phyloP scores from a whole-genome alignment of 1,140 invertebrate genomes.

The Bursaphelenchus mucronatus region DNA sequence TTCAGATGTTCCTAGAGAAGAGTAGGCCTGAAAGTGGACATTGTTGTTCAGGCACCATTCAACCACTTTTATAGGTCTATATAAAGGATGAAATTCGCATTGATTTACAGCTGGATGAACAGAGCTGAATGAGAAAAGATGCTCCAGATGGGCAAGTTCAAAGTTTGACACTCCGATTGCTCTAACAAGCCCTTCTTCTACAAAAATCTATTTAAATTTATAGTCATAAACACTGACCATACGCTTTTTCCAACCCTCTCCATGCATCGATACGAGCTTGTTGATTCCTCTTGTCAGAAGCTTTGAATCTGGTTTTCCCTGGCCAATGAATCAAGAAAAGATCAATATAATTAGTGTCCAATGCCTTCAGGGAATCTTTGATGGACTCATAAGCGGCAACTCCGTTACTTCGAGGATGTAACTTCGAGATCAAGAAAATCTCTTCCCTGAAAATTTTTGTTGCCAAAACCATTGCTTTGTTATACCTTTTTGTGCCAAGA shows the following conservation, averaged over 20 bases:
- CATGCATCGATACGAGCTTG: slow-evolving; percentile 25
- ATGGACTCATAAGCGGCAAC: neutral
- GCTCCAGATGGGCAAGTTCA: slow-evolving; percentile 69
- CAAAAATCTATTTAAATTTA: slow-evolving; percentile 2
- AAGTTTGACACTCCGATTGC: slow-evolving; percentile 81
- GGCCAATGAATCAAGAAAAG: slow-evolving; percentile 36
- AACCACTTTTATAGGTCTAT: slow-evolving; percentile 57
- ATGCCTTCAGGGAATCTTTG: neutral
- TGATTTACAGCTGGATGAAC: slow-evolving; percentile 75
- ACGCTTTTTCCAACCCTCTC: slow-evolving; percentile 22
- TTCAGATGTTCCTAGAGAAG: slow-evolving; percentile 31
- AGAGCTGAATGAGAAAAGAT: slow-evolving; percentile 67
- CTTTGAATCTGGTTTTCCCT: slow-evolving; percentile 20
- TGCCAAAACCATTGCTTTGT: neutral
- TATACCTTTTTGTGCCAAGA: neutral
- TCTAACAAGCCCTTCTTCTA: slow-evolving; percentile 62
- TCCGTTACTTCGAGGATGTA: slow-evolving; percentile 11
- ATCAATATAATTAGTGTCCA: slow-evolving; percentile 13
- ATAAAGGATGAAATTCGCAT: slow-evolving; percentile 62
- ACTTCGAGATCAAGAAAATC: slow-evolving; percentile 15
- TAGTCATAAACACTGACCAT: slow-evolving; percentile 9
- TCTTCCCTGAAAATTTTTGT: neutral
- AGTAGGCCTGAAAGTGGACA: slow-evolving; percentile 54
- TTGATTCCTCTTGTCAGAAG: slow-evolving; percentile 31
- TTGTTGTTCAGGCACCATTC: slow-evolving; percentile 59